A percentile compares a stretch with the other conserved stretches of the same genome.
These are phyloP conservation scores for Fundulus diaphanus DNA, from an alignment of 2,797 vertebrate species.

Conservation along the genomic window DNA sequence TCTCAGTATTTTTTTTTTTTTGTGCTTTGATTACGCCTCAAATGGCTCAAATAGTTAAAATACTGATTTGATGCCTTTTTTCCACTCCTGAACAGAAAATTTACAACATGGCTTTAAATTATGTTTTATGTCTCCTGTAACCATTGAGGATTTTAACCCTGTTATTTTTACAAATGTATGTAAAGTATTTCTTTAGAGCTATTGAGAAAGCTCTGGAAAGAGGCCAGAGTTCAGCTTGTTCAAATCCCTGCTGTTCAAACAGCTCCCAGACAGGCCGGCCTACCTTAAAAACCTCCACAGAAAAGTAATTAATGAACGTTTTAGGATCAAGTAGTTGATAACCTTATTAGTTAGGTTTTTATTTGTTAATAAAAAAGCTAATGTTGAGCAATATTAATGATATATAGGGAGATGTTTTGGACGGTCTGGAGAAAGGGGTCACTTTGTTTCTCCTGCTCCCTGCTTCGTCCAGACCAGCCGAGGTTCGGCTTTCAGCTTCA, in stretches of 20 bases:
- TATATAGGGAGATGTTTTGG: not conserved
- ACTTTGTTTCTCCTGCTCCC: not conserved
- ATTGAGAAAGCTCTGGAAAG: slow-evolving; percentile 18
- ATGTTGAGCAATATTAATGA: too few relatives aligned
- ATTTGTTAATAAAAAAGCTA: not conserved
- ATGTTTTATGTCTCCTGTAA: not conserved
- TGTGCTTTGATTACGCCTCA: not conserved
- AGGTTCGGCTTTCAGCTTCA: not conserved
- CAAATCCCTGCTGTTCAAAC: slow-evolving; percentile 16
- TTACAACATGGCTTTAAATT: not conserved
- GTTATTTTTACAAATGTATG: slow-evolving; percentile 25
- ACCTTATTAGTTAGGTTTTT: not conserved
- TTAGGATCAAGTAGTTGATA: not conserved
- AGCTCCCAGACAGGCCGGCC: not conserved
- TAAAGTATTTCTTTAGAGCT: slow-evolving; percentile 6
- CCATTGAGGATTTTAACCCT: slow-evolving; percentile 10
- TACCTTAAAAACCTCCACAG: not conserved
- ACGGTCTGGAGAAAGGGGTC: not conserved
- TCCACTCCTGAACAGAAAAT: not conserved
- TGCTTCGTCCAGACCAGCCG: not conserved
- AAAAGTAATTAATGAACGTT: not conserved
- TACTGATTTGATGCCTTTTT: not conserved
- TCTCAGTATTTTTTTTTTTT: not conserved
- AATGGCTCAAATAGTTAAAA: not conserved
- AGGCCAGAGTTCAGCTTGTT: slow-evolving; percentile 4